Evolutionary conservation across 2,113 vertebrate genomes (phyloP), one percentile per base, ranked within the genome.

Genomic region (Vanacampus margaritifer): DNA sequence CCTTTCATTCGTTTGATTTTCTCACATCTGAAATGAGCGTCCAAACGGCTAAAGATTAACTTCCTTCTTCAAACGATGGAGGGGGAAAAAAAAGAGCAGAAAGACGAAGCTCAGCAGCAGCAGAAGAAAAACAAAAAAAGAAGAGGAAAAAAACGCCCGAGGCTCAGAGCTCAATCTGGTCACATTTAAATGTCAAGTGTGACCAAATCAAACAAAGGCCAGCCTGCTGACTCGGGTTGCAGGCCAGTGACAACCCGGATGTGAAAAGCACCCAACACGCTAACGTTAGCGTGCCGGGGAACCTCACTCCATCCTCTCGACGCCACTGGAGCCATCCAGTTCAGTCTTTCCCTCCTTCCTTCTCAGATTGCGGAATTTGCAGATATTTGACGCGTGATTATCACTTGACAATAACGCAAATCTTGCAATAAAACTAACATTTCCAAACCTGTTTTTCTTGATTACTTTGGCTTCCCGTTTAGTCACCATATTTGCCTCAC

Each of bases 41-140:
- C 23, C 51, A 54, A 57, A 57, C 26, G 6, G 54, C 14, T 57
- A 57, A 57, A 57, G 26, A 57, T 57, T 57, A 57, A 57, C 54
- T 57, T 54, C 26, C 54, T 17, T 32, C 14, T 32, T 32, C 26
- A 32, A 57, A 57, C 54, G 19, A 53, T 17, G 1, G 12, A 43
- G n/a, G 48, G 21, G 6, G 8, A 16, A 45, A 16, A 45, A 45
- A 46, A 19, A 26, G 10, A 24, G 23, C 11, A 54, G 23, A 26
- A 50, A 50, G 21, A 23, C 9, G 3, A 8, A n/a, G 48, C n/a
- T n/a, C 21, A 11, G 23, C 9, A n/a, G 48, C 7, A 51, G 48
- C 48, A 3, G 21, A 51, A 51, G 21, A 46, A 50, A n/a, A 51
- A 54, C 14, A 36, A 21, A 58, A 32, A 32, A 41, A 2, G 2